Evolutionary conservation across 1,140 invertebrate species (phyloP), one percentile per base, ranked within the genome.

Genomic region (Belonocnema kinseyi): DNA sequence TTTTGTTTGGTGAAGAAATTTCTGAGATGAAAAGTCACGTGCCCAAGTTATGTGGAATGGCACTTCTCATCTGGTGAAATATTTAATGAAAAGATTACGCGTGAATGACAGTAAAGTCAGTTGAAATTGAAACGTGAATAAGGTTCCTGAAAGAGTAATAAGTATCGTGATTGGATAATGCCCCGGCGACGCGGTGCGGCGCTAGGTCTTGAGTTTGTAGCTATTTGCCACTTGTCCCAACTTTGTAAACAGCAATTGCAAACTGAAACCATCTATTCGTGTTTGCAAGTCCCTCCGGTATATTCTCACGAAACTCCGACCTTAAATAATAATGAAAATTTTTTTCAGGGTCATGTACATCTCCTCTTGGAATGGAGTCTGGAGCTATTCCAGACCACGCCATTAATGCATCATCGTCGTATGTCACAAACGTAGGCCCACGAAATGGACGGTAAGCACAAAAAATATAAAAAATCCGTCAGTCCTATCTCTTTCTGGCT

Each of bases 331-430:
- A 66, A 76, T 72, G 77, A 26, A n/a, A 78, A 72, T 86, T 86
- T 89, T 78, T 92, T 92, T 76, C 91, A 94, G 94, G 91, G 85
- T 90, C 91, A 78, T 95, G 94, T 88, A 92, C 92, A 84, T 87
- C 87, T 72, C 90, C 94, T 40, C 90, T 95, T 73, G 95, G 95
- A 74, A 94, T 95, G 94, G 93, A 95, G 88, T 94, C 93, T 61
- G 93, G 93, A 73, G 91, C 87, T 12, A 95, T 95, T 88, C 91
- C 92, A 77, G 93, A 95, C 87, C 91, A 92, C 51, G 92, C 93
- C 52, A 92, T 95, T 79, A 92, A 91, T 50, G 94, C 94, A 33
- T 94, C 94, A 77, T 94, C 94, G 16, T 93, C 93, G 26, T 94
- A 95, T 83, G 93, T 93, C 76, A 91, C 92, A 19, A 94, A 93